These are phyloP conservation scores for Portunus trituberculatus DNA, from an alignment of 1,140 invertebrate genomes.

Conservation along the genomic window DNA sequence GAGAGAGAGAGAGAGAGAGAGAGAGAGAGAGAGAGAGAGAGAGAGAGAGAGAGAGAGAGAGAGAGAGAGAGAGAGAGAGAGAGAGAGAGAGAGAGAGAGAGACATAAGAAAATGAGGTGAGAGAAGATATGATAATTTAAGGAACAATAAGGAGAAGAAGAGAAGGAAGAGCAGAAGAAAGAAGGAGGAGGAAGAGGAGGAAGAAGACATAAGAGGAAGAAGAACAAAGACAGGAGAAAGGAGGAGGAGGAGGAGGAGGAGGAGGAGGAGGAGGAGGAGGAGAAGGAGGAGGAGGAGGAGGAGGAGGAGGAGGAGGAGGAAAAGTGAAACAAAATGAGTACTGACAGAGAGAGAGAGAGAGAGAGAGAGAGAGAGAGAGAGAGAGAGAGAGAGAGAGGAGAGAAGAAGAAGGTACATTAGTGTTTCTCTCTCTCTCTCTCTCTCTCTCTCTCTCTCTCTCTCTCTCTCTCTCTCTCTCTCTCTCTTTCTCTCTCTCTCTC, in stretches of 20 bases:
- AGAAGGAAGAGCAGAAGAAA: too few species aligned
- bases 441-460: too few species aligned
- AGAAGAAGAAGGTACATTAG: too few species aligned
- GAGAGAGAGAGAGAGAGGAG: neutral
- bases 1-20: neutral
- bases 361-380: neutral
- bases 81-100: neutral
- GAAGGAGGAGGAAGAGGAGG: too few species aligned
- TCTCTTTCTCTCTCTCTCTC: too few species aligned
- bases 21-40: neutral
- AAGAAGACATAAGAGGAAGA: neutral
- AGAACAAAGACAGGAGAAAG: too few species aligned
- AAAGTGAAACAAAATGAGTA: neutral
- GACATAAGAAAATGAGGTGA: neutral
- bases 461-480: too few species aligned
- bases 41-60: neutral
- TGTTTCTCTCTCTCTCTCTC: too few species aligned
- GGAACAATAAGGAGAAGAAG: neutral
- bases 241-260: too few species aligned
- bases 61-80: neutral
- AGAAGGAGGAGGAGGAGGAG: neutral
- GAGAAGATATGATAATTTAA: neutral
- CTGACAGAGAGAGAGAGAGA: neutral
- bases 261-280: neutral
- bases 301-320: neutral